Evolutionary conservation across 2,797 vertebrate genomes (phyloP).

Genomic region (Scolopax rusticola): DNA sequence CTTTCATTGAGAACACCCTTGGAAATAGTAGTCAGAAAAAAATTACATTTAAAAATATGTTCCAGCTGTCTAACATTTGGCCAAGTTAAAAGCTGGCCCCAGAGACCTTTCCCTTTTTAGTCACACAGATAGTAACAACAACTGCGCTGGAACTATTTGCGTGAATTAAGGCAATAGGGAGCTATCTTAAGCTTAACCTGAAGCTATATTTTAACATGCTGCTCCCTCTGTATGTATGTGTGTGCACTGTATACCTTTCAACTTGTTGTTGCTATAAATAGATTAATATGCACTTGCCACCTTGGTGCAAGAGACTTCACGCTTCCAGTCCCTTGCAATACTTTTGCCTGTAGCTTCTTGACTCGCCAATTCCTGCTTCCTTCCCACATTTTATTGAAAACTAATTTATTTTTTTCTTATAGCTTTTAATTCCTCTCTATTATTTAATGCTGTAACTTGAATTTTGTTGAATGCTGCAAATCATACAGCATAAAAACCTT

Average conservation of each 20-base stretch:
- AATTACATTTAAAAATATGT: background rate
- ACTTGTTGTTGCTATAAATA: background rate
- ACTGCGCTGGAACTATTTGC: background rate
- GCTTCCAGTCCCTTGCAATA: background rate
- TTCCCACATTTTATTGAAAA: slow-evolving; percentile 46
- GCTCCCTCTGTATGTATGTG: background rate
- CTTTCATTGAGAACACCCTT: background rate
- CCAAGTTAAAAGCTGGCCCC: background rate
- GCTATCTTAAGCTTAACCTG: background rate
- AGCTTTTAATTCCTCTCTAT: slow-evolving; percentile 66
- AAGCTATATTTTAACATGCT: background rate
- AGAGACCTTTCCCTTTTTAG: background rate
- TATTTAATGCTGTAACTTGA: slow-evolving; percentile 61
- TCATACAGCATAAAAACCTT: slow-evolving; percentile 53
- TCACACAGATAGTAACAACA: background rate
- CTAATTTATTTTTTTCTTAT: background rate
- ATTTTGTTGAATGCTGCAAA: slow-evolving; percentile 56
- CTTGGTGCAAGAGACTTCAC: background rate
- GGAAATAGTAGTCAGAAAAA: background rate
- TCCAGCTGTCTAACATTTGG: background rate
- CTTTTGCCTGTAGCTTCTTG: background rate
- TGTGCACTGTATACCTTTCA: background rate
- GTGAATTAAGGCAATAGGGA: background rate
- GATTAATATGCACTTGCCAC: background rate
- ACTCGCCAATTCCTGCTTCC: background rate